These are phyloP conservation scores for Nomia melanderi DNA, from an alignment of 1,140 invertebrate species.

Conservation along the genomic window DNA sequence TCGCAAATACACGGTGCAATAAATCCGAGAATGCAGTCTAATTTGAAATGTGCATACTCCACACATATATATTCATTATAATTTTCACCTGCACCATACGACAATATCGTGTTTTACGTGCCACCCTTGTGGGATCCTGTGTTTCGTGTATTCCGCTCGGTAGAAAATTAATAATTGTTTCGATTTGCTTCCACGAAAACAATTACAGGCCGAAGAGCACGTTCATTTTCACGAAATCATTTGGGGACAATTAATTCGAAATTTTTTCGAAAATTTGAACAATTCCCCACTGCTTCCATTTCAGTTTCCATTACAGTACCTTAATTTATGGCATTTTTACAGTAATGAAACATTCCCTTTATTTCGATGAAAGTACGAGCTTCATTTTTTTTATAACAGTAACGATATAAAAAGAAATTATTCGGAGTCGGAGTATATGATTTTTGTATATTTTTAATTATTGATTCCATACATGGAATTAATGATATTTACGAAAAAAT, in stretches of 20 bases:
- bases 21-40: neutral
- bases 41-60: neutral
- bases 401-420: neutral
- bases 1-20: neutral
- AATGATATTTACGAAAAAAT: too few relatives aligned
- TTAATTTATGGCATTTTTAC: neutral
- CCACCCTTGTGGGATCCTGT: neutral
- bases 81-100: neutral
- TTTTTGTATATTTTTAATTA: neutral
- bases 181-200: slow-evolving; percentile 30
- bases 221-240: neutral
- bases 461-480: too few relatives aligned
- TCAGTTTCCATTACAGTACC: neutral
- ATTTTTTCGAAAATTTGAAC: neutral
- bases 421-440: neutral
- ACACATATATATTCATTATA: slow-evolving; percentile 9
- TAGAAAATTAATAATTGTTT: slow-evolving; percentile 28
- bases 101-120: neutral
- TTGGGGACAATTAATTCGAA: neutral
- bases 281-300: neutral
- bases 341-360: neutral
- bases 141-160: neutral
- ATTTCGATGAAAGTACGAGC: neutral
- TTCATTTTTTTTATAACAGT: neutral
- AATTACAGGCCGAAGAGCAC: slow-evolving; percentile 20